These are phyloP conservation scores for Rhimphoctona megacephalus DNA, from an alignment of 2,888 invertebrate genomes.

Conservation along the genomic window DNA sequence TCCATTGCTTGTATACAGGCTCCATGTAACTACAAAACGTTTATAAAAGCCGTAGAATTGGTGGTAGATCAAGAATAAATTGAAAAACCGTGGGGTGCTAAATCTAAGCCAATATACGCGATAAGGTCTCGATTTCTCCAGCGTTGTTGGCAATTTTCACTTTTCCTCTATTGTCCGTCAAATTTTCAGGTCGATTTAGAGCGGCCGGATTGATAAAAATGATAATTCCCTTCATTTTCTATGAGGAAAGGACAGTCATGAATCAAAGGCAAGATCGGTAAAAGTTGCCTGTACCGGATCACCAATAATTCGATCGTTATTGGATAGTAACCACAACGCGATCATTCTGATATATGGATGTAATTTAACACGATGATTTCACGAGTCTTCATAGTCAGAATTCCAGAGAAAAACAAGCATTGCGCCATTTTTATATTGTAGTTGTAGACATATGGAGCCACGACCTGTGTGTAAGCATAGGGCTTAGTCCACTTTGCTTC, in stretches of 20 bases:
- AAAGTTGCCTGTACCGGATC: background rate
- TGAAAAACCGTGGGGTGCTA: background rate
- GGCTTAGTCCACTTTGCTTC: background rate
- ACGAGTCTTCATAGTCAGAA: background rate
- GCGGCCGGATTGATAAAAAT: background rate
- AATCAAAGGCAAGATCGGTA: background rate
- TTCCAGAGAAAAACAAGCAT: slow-evolving; percentile 67
- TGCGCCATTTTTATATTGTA: slow-evolving; percentile 75
- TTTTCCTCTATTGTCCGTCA: background rate
- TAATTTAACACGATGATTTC: slow-evolving; percentile 43
- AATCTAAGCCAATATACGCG: background rate
- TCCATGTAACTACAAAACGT: background rate
- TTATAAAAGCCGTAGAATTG: background rate
- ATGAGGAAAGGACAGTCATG: background rate
- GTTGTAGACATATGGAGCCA: background rate
- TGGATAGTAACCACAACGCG: background rate
- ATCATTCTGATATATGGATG: background rate
- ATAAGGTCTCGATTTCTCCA: background rate
- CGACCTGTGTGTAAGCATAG: background rate
- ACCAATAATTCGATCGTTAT: slow-evolving; percentile 2
- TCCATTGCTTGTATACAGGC: too few species aligned
- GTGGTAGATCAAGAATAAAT: background rate
- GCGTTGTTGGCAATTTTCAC: background rate
- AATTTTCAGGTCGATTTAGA: background rate
- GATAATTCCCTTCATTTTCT: background rate